Percentiles rank a stretch among this genome's conserved stretches.
These are phyloP conservation scores for Rhombomys opimus DNA, from an alignment of 2,113 vertebrate genomes.

Conservation along the genomic window DNA sequence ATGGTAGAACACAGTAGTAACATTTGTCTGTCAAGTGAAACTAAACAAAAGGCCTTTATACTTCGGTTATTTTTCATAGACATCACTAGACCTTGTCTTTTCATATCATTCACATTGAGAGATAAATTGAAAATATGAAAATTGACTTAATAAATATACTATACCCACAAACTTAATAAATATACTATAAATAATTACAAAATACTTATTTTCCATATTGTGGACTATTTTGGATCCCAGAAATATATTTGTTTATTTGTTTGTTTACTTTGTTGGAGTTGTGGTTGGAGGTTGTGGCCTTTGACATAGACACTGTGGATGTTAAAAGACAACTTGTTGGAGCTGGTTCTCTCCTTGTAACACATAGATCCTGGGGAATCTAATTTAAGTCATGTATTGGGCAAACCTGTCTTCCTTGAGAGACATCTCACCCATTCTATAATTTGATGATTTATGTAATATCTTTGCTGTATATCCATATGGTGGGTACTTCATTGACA, in stretches of 20 bases:
- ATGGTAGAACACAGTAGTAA: not conserved
- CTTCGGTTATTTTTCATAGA: not conserved
- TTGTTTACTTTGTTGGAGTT: not conserved
- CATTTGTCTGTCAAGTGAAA: not conserved
- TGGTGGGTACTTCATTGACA: not conserved
- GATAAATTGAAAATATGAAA: not conserved
- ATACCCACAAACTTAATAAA: not conserved
- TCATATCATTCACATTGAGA: not conserved
- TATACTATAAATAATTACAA: conserved; percentile 5
- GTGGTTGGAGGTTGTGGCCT: not conserved
- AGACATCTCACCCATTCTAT: no score
- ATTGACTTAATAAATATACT: not conserved
- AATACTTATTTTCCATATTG: not conserved
- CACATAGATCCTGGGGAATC: not conserved
- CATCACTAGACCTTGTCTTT: not conserved
- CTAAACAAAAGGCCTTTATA: not conserved
- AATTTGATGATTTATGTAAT: not conserved
- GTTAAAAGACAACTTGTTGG: not conserved
- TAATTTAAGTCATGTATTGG: not conserved
- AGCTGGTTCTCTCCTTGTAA: not conserved
- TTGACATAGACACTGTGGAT: not conserved
- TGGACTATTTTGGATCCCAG: not conserved
- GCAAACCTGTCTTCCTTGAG: not conserved
- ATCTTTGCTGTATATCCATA: not conserved
- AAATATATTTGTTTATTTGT: not conserved